Conservation (phyloP, 35 echinoderm and acorn worm species). For the Apostichopus parvimensis region DNA sequence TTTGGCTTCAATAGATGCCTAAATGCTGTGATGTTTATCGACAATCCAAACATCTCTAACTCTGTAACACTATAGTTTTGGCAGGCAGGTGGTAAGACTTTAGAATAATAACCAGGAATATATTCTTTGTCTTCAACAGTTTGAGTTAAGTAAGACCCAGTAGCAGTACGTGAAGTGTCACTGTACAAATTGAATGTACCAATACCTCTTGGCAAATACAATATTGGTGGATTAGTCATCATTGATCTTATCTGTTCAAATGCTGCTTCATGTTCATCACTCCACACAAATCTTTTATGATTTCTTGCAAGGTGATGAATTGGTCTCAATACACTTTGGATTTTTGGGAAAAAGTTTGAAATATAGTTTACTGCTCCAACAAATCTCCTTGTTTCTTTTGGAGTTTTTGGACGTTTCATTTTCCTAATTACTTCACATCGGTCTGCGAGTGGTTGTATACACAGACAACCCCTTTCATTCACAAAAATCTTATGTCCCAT, state of each 20-base stretch:
- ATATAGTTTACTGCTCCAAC: too few species aligned
- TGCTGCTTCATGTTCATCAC: background rate
- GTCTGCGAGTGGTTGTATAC: too few species aligned
- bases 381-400: too few species aligned
- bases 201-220: background rate
- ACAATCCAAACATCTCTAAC: slow-evolving; percentile 60
- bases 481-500: too few species aligned
- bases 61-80: slow-evolving; percentile 55
- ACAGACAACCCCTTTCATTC: too few species aligned
- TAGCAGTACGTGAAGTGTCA: background rate
- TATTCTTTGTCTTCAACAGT: slow-evolving; percentile 32
- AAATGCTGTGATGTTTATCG: slow-evolving; percentile 54
- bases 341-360: background rate
- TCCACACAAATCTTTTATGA: background rate
- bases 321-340: background rate
- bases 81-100: slow-evolving; percentile 51
- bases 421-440: too few species aligned
- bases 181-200: background rate
- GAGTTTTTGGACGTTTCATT: too few species aligned
- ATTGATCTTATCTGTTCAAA: background rate
- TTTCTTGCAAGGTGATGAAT: background rate
- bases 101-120: background rate
- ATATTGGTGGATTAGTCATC: background rate
- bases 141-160: slow-evolving; percentile 36
- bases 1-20: slow-evolving; percentile 42